These are phyloP conservation scores for Philonicus albiceps DNA, from an alignment of 2,888 invertebrate species.

Conservation along the genomic window DNA sequence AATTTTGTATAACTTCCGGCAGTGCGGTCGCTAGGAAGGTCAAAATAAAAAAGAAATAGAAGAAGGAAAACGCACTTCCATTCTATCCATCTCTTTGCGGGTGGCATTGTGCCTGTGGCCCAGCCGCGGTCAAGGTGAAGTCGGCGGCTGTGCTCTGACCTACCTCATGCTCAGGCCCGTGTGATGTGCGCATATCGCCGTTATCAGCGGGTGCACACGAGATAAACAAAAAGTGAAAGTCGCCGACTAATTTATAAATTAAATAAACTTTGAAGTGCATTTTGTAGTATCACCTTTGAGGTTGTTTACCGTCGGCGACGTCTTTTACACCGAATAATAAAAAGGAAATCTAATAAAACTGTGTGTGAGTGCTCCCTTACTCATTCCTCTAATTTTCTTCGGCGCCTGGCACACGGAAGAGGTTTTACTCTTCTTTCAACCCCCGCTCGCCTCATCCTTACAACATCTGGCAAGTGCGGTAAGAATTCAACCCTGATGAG, in stretches of 20 bases:
- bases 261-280: background rate
- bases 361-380: no score
- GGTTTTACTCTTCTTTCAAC: background rate
- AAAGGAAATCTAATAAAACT: no score
- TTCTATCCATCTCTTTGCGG: background rate
- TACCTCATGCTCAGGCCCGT: slow-evolving; percentile 18
- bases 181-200: background rate
- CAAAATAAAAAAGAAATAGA: background rate
- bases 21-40: background rate
- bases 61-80: background rate
- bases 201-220: slow-evolving; percentile 4
- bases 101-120: slow-evolving; percentile 5
- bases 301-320: background rate
- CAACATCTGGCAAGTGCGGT: background rate
- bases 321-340: background rate
- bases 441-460: background rate
- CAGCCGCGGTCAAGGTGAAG: slow-evolving; percentile 36
- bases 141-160: slow-evolving; percentile 29
- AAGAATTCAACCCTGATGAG: background rate
- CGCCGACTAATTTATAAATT: slow-evolving; percentile 11
- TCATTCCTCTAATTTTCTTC: no score
- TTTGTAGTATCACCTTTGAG: background rate
- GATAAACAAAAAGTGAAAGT: slow-evolving; percentile 40
- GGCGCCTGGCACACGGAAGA: background rate
- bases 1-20: background rate